These are phyloP conservation scores for Henricia sp. DNA, from an alignment of 53 echinoderm and acorn worm species.

Conservation along the genomic window DNA sequence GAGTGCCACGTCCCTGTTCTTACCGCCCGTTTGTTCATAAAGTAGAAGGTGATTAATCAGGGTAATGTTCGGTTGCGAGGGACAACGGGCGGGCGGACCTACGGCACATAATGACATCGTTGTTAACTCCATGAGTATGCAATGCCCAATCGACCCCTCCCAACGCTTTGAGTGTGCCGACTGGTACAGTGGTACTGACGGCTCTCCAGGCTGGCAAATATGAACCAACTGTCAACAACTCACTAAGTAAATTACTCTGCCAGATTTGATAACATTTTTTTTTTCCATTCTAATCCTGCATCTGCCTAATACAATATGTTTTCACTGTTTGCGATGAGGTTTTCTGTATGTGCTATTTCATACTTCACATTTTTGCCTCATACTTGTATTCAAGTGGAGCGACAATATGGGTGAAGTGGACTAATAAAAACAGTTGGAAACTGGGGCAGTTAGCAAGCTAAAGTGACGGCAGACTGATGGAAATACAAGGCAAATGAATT, in stretches of 20 bases:
- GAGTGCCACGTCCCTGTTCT: too few relatives aligned
- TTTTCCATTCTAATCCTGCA: background rate
- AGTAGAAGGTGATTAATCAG: background rate
- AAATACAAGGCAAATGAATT: too few relatives aligned
- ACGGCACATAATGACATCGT: background rate
- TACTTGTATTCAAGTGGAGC: too few relatives aligned
- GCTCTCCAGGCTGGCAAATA: background rate
- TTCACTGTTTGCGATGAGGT: background rate
- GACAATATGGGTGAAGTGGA: too few relatives aligned
- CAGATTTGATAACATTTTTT: slow-evolving; percentile 11
- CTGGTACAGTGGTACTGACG: background rate
- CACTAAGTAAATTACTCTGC: background rate
- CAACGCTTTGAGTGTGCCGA: slow-evolving; percentile 4
- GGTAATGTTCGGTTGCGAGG: background rate
- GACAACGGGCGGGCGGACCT: background rate
- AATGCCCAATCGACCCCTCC: background rate
- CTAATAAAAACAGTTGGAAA: too few relatives aligned
- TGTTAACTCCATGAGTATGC: background rate
- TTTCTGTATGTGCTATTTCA: too few relatives aligned
- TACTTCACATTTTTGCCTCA: too few relatives aligned
- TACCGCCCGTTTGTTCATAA: too few relatives aligned
- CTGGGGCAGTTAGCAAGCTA: too few relatives aligned
- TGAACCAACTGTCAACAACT: background rate
- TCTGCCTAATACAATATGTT: background rate
- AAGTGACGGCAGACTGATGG: too few relatives aligned